These are phyloP conservation scores for Larimichthys polyactis DNA, from an alignment of 2,113 vertebrate species.

Conservation along the genomic window DNA sequence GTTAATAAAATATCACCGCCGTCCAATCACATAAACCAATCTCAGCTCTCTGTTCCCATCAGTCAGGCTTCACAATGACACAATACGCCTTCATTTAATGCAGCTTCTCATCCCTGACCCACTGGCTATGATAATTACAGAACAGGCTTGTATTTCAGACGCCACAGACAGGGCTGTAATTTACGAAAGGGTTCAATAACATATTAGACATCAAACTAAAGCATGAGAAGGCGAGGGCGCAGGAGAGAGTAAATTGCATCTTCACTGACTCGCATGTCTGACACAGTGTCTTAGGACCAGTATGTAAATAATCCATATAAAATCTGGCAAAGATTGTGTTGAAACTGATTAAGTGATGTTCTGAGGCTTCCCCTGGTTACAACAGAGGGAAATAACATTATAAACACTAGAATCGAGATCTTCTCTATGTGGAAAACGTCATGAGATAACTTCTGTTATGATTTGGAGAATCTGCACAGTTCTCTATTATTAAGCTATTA, in stretches of 20 bases:
- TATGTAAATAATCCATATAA: constrained; percentile 67
- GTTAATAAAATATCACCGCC: constrained; percentile 6
- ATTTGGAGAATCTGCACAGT: not conserved
- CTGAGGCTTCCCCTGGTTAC: constrained; percentile 1
- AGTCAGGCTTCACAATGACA: constrained; percentile 12
- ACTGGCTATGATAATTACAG: constrained; percentile 36
- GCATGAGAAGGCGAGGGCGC: not conserved
- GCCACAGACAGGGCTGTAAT: constrained; percentile 28
- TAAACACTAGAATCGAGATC: too few relatives aligned
- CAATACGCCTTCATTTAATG: constrained; percentile 2
- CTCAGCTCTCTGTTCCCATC: not conserved
- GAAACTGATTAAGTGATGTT: constrained; percentile 17
- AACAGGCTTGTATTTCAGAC: constrained; percentile 21
- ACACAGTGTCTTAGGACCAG: constrained; percentile 37
- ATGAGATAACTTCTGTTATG: too few relatives aligned
- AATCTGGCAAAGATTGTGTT: constrained; percentile 39
- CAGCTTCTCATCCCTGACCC: constrained; percentile 19
- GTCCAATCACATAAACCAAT: constrained; percentile 1
- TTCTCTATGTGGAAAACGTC: too few relatives aligned
- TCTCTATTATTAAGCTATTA: not conserved
- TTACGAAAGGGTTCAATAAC: constrained; percentile 29
- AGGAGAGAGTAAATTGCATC: constrained; percentile 3
- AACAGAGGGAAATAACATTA: too few relatives aligned
- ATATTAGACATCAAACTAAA: constrained; percentile 40
- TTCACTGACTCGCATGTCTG: constrained; percentile 22